Evolutionary conservation across 2,888 invertebrate genomes (phyloP), one percentile per base, ranked within the genome.

Genomic region (Watsonalla binaria): DNA sequence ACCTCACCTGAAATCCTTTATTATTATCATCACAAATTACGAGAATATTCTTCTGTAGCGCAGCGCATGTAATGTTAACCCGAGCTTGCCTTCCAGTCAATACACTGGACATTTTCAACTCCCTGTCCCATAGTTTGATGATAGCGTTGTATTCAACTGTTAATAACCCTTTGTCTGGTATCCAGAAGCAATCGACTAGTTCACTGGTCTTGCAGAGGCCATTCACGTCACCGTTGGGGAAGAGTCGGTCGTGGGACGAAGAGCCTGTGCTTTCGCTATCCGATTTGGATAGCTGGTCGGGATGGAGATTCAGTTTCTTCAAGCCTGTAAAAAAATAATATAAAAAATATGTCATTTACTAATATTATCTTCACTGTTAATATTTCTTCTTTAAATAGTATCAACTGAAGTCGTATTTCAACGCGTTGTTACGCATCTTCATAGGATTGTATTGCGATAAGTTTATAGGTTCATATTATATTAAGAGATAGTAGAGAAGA

Each of bases 141-240:
- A 80, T 80, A 0, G 84, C 86, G 51, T 88, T 89, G 9, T 70
- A 74, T 52, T 89, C 88, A 0, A 91, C 78, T 0, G 87, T 88
- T 5, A 91, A 65, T 0, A 91, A 69, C 0, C 88, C 86, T 0
- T 76, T 53, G 11, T 78, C 78, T 7, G 61, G 60, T 0, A 86
- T 51, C 76, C 82, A 85, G 66, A 83, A 90, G 53, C 88, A 86
- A 15, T 83, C 80, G 0, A 90, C 79, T 0, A 89, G 62, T 0
- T 75, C 68, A 24, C 82, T 78, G 6, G 73, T 68, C 50, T 78
- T 82, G 53, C 74, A 78, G 0, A 84, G 65, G 0, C 66, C 71
- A 42, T 74, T 78, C n/a, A 65, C 64, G 6, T 84, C 86, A 0
- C 78, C 73, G 51, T 75, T 76, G 0, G 76, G 74, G 56, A 82